Conservation (phyloP, 2,888 invertebrate species). For the Euzetes globulus region DNA sequence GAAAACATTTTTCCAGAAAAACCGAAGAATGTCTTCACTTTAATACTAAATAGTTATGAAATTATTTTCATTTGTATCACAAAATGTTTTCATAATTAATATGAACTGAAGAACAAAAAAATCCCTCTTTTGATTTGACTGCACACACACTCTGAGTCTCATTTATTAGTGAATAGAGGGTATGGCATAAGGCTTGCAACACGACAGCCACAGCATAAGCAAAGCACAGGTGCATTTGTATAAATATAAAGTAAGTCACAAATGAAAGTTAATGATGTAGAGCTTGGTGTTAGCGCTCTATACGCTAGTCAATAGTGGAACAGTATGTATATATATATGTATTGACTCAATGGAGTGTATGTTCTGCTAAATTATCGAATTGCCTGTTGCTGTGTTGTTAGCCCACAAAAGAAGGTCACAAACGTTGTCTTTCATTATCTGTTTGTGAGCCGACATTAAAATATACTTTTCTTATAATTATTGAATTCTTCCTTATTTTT, state of each 20-base stretch:
- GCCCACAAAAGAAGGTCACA: conserved; percentile 13
- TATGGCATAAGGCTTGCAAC: neutral
- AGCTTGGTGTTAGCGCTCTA: too few species aligned
- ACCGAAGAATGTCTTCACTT: too few species aligned
- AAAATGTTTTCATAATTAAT: neutral
- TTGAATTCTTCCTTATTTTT: too few species aligned
- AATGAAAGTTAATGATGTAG: conserved; percentile 14
- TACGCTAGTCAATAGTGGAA: neutral
- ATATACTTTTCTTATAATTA: neutral
- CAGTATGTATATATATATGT: neutral
- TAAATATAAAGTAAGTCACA: neutral
- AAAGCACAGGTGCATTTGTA: conserved; percentile 8
- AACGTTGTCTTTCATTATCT: neutral
- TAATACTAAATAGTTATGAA: too few species aligned
- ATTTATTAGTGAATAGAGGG: conserved; percentile 10
- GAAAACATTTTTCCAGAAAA: too few species aligned
- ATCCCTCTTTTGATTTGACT: conserved; percentile 4
- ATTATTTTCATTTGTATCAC: too few species aligned
- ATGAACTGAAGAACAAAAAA: neutral
- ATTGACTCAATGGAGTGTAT: conserved; percentile 17
- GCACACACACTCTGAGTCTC: neutral
- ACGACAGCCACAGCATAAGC: neutral
- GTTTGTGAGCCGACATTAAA: neutral
- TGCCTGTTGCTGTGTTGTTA: conserved; percentile 12
- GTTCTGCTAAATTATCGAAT: conserved; percentile 20